phyloP scores from a whole-genome alignment of 2,113 vertebrate species.

The Trogon surrucura region DNA sequence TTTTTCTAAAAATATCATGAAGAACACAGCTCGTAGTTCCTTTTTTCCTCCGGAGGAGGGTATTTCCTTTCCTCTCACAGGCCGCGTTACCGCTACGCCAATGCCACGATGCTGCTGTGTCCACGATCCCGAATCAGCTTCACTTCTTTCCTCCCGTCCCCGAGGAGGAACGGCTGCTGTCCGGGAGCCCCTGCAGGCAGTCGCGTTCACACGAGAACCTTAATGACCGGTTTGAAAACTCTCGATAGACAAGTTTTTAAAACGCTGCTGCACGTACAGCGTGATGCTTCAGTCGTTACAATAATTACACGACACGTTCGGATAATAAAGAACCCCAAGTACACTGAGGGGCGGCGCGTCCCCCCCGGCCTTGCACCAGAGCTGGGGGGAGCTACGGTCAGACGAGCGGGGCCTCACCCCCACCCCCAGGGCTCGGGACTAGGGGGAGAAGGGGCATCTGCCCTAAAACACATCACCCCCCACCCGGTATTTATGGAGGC shows the following conservation, averaged over 20 bases:
- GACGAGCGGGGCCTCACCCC: fast-evolving
- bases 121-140: neutral
- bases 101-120: neutral
- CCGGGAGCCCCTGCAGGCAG: neutral
- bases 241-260: neutral
- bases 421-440: neutral
- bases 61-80: neutral
- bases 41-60: neutral
- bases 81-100: neutral
- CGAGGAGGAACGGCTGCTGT: neutral
- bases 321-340: neutral
- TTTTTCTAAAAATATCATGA: neutral
- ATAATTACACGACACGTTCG: neutral
- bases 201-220: fast-evolving
- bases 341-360: neutral
- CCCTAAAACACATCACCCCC: fast-evolving
- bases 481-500: fast-evolving
- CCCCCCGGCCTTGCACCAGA: neutral
- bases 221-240: neutral
- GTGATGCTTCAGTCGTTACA: neutral
- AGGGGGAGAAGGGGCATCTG: fast-evolving
- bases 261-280: neutral
- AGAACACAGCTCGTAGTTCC: neutral
- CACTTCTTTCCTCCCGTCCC: neutral
- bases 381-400: fast-evolving